A percentile compares a stretch with the other conserved stretches of the same genome.
Conservation (phyloP, 2,113 vertebrate genomes). For the Sakesphorus luctuosus region DNA sequence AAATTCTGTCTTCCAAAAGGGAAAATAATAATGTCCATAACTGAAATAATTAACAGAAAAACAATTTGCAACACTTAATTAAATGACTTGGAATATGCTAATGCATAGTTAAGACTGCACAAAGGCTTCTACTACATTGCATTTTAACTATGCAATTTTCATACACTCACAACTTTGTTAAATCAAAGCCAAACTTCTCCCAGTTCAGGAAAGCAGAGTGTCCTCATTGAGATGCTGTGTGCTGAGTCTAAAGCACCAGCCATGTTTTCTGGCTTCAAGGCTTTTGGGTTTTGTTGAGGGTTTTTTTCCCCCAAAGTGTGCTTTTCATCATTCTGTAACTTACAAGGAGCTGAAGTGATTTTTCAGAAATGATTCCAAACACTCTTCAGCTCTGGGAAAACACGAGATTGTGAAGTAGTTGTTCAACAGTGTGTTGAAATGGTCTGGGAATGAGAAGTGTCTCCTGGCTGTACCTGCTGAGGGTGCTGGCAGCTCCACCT, state of each 20-base stretch:
- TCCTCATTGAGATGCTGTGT: not conserved
- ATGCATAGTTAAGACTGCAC: constrained; percentile 22
- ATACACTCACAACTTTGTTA: constrained; percentile 1
- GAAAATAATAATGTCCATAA: constrained; percentile 65
- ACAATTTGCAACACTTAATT: constrained; percentile 65
- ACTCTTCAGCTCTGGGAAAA: not conserved
- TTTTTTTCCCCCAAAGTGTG: not conserved
- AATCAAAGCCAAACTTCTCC: constrained; percentile 46
- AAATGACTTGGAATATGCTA: constrained; percentile 63
- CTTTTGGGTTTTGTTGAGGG: not conserved
- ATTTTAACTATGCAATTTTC: constrained; percentile 17
- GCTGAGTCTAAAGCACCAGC: not conserved
- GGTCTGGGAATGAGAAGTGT: not conserved
- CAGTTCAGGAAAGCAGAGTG: constrained; percentile 2
- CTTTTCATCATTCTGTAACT: not conserved
- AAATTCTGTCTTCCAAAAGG: constrained; percentile 26
- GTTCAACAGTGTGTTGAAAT: not conserved
- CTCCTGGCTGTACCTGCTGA: not conserved
- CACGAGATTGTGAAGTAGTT: not conserved
- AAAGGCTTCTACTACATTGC: constrained; percentile 19
- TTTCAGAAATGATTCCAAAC: not conserved
- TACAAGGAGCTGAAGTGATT: not conserved
- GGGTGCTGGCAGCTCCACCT: not conserved
- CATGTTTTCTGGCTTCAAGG: not conserved
- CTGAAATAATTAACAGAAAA: constrained; percentile 68